Conservation (phyloP, 2,113 vertebrate genomes). For the Indri indri region DNA sequence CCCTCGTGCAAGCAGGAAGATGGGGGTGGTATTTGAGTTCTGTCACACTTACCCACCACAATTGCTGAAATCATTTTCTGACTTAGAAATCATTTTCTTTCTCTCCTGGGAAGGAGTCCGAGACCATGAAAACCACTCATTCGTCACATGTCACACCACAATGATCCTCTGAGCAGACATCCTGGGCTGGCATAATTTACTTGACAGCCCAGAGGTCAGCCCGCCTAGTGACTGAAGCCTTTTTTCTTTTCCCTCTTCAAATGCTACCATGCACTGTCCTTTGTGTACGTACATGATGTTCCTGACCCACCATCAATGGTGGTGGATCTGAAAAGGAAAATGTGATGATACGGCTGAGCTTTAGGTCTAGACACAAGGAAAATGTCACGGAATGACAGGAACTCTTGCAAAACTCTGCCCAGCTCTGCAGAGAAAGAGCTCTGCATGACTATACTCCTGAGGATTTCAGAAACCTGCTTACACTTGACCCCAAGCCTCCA, state of each 20-base stretch:
- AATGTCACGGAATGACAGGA: not conserved
- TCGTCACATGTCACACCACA: constrained; percentile 37
- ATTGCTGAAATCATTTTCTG: constrained; percentile 50
- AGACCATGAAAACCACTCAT: constrained; percentile 40
- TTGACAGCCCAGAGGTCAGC: constrained; percentile 49
- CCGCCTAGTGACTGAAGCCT: constrained; percentile 31
- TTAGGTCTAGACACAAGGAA: not conserved
- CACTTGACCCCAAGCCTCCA: not conserved
- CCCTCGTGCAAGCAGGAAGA: not conserved
- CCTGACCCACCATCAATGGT: not conserved
- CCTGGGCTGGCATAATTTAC: constrained; percentile 29
- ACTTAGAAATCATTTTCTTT: not conserved
- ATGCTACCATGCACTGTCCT: not conserved
- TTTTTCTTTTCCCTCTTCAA: constrained; percentile 20
- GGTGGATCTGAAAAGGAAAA: constrained; percentile 31
- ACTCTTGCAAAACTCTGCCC: not conserved
- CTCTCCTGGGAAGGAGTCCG: constrained; percentile 16
- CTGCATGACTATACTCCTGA: not conserved
- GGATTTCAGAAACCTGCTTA: not conserved
- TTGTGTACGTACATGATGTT: not conserved
- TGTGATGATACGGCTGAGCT: not conserved
- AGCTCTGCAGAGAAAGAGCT: not conserved
- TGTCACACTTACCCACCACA: not conserved
- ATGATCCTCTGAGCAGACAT: constrained; percentile 10
- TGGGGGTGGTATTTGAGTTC: not conserved